Conservation (phyloP, 2,113 vertebrate species). For the Corythoichthys intestinalis region DNA sequence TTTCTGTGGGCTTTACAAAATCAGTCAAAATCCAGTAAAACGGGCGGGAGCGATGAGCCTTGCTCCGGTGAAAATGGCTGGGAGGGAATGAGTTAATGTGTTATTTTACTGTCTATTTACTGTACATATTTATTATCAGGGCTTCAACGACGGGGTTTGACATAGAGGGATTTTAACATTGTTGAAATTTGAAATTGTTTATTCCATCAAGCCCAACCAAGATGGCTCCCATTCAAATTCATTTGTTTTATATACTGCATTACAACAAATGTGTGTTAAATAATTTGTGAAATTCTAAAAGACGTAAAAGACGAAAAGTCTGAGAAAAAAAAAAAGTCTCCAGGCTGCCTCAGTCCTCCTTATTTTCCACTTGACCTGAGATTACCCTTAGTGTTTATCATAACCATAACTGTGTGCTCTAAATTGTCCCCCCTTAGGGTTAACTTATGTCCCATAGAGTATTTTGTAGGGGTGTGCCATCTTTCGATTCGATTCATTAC, state of each 20-base stretch:
- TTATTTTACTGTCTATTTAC: no score
- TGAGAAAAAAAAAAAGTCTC: background rate
- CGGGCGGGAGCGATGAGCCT: no score
- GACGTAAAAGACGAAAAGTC: no score
- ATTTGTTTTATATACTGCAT: background rate
- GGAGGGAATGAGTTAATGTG: no score
- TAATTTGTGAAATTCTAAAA: no score
- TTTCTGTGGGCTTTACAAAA: no score
- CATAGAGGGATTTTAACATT: background rate
- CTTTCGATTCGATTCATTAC: no score
- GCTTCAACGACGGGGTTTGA: background rate
- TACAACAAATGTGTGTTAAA: no score
- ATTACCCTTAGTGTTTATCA: constrained; percentile 34
- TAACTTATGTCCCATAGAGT: constrained; percentile 21
- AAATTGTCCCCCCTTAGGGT: constrained; percentile 14
- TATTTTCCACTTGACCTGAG: constrained; percentile 32
- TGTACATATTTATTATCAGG: background rate
- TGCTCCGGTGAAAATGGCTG: no score
- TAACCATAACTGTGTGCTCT: constrained; percentile 26
- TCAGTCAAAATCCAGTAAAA: no score
- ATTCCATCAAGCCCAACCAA: background rate
- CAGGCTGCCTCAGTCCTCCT: background rate
- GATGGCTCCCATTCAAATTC: no score
- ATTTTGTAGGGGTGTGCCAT: background rate
- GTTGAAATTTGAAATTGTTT: background rate